Percentiles rank a stretch among this genome's conserved stretches.
These are phyloP conservation scores for Crenuchus spilurus DNA, from an alignment of 2,797 vertebrate genomes.

Conservation along the genomic window DNA sequence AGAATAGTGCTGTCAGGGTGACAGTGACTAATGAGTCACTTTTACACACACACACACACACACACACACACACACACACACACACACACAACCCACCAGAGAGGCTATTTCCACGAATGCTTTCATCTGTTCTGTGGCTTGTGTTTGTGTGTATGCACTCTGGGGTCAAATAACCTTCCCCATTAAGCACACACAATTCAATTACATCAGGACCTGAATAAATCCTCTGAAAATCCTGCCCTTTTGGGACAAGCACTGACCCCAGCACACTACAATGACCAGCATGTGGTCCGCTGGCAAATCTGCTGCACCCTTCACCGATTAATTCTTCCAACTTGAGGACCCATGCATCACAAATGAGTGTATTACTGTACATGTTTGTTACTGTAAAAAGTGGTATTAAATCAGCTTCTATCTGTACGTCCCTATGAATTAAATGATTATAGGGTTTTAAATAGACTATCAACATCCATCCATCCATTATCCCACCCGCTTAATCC, in stretches of 20 bases:
- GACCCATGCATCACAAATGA: no score
- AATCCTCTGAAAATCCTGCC: neutral
- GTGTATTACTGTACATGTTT: no score
- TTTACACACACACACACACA: neutral
- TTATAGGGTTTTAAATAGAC: no score
- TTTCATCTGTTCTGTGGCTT: neutral
- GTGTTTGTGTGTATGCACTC: neutral
- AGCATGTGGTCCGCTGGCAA: neutral
- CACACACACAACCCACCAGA: neutral
- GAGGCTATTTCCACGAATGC: neutral
- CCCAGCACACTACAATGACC: neutral
- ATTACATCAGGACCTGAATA: neutral
- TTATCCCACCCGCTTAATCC: no score
- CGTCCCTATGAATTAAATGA: no score
- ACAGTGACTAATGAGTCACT: slow-evolving; percentile 48
- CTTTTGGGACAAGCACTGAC: neutral
- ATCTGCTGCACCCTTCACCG: neutral
- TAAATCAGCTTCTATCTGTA: no score
- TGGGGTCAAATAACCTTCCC: neutral
- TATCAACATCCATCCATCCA: no score
- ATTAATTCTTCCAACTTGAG: no score
- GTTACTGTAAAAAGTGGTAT: no score
- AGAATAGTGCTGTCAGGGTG: slow-evolving; percentile 32
- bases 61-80: neutral
- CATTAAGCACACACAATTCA: neutral